phyloP scores from a whole-genome alignment of 2,888 invertebrate genomes.

The Troglohyphantes excavatus region DNA sequence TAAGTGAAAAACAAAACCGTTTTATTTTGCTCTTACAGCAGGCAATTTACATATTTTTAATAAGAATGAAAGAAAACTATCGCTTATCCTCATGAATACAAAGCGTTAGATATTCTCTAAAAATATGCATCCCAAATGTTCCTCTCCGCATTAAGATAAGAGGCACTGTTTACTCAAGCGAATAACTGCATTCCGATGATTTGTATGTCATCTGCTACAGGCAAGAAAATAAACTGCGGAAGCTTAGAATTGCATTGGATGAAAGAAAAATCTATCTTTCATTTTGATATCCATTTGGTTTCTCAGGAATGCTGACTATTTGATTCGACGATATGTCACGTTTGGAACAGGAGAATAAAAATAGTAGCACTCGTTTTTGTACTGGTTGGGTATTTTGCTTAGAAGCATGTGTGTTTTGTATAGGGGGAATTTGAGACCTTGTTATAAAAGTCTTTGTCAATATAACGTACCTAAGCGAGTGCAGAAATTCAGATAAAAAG shows the following conservation, averaged over 20 bases:
- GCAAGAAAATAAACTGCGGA: slow-evolving; percentile 14
- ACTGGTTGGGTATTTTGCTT: not conserved
- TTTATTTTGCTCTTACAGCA: too few relatives aligned
- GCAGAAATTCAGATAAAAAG: too few relatives aligned
- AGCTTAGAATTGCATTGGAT: not conserved
- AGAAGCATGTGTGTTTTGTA: not conserved
- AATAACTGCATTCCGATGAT: slow-evolving; percentile 8
- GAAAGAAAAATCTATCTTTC: slow-evolving; percentile 9
- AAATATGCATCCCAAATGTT: not conserved
- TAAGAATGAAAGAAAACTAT: not conserved
- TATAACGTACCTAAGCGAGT: too few relatives aligned
- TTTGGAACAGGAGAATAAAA: slow-evolving; percentile 13
- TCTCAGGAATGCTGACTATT: slow-evolving; percentile 33
- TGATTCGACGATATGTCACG: slow-evolving; percentile 40
- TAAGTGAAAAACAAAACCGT: too few relatives aligned
- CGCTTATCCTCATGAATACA: not conserved
- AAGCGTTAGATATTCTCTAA: not conserved
- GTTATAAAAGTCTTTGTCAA: too few relatives aligned
- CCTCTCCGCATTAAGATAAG: not conserved
- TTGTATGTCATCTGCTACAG: slow-evolving; percentile 7
- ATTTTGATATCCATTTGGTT: slow-evolving; percentile 42
- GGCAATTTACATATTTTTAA: not conserved
- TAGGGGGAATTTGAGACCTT: too few relatives aligned
- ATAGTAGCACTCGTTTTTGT: not conserved
- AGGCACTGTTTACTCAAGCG: not conserved